A percentile compares a stretch with the other conserved stretches of the same genome.
Evolutionary conservation across 2,113 vertebrate species (phyloP).

Genomic region (Chrysemys picta): DNA sequence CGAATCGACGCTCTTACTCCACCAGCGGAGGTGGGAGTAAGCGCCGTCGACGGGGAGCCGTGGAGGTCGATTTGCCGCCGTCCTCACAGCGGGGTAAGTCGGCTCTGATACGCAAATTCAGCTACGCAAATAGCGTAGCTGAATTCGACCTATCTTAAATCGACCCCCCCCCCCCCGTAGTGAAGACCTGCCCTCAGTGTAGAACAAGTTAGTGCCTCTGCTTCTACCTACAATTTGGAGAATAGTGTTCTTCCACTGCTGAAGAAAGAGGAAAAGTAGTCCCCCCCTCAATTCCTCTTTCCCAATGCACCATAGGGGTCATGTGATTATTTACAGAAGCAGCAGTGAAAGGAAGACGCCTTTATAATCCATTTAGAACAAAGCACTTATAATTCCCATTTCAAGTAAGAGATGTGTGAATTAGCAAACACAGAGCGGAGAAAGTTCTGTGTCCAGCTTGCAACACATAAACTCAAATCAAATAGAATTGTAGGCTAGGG

Average conservation of each 20-base stretch:
- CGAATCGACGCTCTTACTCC: no score
- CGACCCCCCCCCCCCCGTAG: no score
- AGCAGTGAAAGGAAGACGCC: not conserved
- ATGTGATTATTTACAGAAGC: not conserved
- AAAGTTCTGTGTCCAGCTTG: not conserved
- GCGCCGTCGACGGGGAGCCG: no score
- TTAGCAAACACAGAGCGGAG: constrained; percentile 56
- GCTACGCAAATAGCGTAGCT: no score
- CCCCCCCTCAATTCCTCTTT: not conserved
- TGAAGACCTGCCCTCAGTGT: not conserved
- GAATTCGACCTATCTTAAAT: no score
- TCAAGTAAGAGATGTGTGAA: constrained; percentile 47
- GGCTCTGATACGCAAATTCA: no score
- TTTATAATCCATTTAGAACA: constrained; percentile 54
- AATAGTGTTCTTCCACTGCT: not conserved
- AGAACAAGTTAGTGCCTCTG: not conserved
- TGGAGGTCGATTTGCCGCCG: no score
- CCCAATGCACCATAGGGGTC: not conserved
- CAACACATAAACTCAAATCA: not conserved
- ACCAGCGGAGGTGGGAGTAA: no score
- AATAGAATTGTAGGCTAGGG: accelerated
- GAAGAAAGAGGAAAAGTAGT: not conserved
- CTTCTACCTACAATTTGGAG: not conserved
- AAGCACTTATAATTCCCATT: constrained; percentile 13
- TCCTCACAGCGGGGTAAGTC: no score